Percentiles rank a stretch among this genome's conserved stretches.
Conservation (phyloP, 2,888 invertebrate species). For the Catotricha subobsoleta region DNA sequence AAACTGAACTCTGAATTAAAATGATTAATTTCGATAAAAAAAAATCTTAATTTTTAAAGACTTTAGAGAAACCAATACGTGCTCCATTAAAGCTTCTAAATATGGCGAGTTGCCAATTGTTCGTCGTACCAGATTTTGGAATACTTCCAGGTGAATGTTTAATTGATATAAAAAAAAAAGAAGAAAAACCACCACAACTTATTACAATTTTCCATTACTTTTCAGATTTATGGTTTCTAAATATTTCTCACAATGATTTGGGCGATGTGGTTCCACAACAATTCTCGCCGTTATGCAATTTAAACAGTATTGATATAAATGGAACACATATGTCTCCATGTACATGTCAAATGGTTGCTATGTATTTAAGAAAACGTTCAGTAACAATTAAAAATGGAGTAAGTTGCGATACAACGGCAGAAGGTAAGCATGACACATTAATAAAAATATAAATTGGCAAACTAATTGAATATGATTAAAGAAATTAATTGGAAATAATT, state of each 20-base stretch:
- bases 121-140: conserved; percentile 40
- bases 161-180: conserved; percentile 2
- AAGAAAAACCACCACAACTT: too few species aligned
- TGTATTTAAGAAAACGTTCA: conserved; percentile 19
- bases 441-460: too few species aligned
- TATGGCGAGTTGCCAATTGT: conserved; percentile 39
- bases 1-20: background rate
- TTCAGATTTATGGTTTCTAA: conserved; percentile 35
- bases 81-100: conserved; percentile 41
- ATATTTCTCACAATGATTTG: conserved; percentile 43
- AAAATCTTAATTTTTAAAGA: conserved; percentile 10
- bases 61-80: conserved; percentile 32
- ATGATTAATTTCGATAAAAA: background rate
- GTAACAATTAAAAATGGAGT: conserved; percentile 22
- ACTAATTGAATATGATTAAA: too few species aligned
- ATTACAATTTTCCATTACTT: too few species aligned
- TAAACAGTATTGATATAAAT: conserved; percentile 37
- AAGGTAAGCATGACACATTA: conserved; percentile 7
- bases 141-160: conserved; percentile 31
- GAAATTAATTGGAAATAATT: too few species aligned
- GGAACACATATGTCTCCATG: conserved; percentile 20
- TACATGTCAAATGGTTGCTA: conserved; percentile 22
- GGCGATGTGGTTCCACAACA: conserved; percentile 28
- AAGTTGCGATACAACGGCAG: conserved; percentile 20
- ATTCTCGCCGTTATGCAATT: conserved; percentile 42